These are phyloP conservation scores for Chymomyza amoena DNA, from an alignment of 2,888 invertebrate genomes.

Conservation along the genomic window DNA sequence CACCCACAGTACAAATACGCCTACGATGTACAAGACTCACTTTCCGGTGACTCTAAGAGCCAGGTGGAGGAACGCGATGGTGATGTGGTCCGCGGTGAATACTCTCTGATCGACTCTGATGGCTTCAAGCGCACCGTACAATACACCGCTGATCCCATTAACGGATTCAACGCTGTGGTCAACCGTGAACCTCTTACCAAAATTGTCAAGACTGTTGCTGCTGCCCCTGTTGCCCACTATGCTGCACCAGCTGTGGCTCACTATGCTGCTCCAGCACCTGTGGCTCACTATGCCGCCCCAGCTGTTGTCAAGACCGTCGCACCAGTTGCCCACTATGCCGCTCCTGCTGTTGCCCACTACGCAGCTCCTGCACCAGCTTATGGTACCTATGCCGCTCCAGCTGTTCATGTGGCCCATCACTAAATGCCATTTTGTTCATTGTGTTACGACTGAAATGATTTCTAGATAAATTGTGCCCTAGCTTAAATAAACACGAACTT, in stretches of 20 bases:
- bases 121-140: slow-evolving; percentile 76
- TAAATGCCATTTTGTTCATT: slow-evolving; percentile 26
- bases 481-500: slow-evolving; percentile 29
- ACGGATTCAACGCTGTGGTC: slow-evolving; percentile 77
- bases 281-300: slow-evolving; percentile 33
- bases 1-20: slow-evolving; percentile 76
- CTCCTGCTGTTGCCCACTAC: slow-evolving; percentile 44
- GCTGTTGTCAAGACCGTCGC: slow-evolving; percentile 42
- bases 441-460: slow-evolving; percentile 27
- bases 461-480: slow-evolving; percentile 33
- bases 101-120: slow-evolving; percentile 77
- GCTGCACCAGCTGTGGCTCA: slow-evolving; percentile 41
- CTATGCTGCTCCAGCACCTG: slow-evolving; percentile 36
- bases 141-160: slow-evolving; percentile 75
- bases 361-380: slow-evolving; percentile 44
- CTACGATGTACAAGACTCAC: slow-evolving; percentile 75
- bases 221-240: slow-evolving; percentile 40
- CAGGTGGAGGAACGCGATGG: slow-evolving; percentile 77
- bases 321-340: slow-evolving; percentile 48
- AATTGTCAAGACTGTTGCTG: slow-evolving; percentile 35
- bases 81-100: slow-evolving; percentile 77
- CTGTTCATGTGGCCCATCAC: slow-evolving; percentile 39
- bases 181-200: slow-evolving; percentile 54
- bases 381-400: slow-evolving; percentile 20
- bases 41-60: slow-evolving; percentile 77